Evolutionary conservation across 2,113 vertebrate genomes (phyloP).

Genomic region (Hemibagrus wyckioides): DNA sequence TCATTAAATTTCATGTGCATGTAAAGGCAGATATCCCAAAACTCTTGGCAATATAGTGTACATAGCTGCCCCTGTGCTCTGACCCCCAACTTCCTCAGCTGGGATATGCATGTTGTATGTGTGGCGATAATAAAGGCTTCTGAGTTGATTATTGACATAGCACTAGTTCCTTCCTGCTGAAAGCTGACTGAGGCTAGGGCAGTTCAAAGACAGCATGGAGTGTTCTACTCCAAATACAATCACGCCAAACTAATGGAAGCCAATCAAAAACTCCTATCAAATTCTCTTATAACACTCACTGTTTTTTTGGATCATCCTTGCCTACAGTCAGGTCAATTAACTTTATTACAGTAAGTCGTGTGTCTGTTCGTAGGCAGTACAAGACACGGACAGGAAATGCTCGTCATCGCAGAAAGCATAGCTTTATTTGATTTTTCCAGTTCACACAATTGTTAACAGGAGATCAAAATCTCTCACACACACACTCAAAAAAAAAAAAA

Average conservation of each 20-base stretch:
- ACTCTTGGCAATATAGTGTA: too few species aligned
- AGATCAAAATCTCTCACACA: slow-evolving; percentile 43
- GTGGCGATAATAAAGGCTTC: too few species aligned
- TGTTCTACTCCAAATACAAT: neutral
- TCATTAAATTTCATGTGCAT: too few species aligned
- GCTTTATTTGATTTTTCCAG: slow-evolving; percentile 64
- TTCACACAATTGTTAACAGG: slow-evolving; percentile 54
- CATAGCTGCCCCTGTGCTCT: too few species aligned
- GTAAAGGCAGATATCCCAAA: too few species aligned
- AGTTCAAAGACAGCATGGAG: too few species aligned
- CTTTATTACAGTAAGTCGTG: neutral
- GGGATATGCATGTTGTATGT: too few species aligned
- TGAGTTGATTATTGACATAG: too few species aligned
- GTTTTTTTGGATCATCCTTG: neutral
- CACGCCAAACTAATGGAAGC: neutral
- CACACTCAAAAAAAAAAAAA: neutral
- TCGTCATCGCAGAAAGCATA: slow-evolving; percentile 53
- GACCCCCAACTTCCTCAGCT: too few species aligned
- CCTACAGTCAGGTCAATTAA: neutral
- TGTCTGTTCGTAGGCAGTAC: neutral
- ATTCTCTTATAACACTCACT: neutral
- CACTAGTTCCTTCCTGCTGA: too few species aligned
- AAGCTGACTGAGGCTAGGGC: too few species aligned
- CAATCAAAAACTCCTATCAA: neutral
- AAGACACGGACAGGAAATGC: slow-evolving; percentile 17